Evolutionary conservation across 2,113 vertebrate genomes (phyloP).

Genomic region (Phoenicopterus ruber): DNA sequence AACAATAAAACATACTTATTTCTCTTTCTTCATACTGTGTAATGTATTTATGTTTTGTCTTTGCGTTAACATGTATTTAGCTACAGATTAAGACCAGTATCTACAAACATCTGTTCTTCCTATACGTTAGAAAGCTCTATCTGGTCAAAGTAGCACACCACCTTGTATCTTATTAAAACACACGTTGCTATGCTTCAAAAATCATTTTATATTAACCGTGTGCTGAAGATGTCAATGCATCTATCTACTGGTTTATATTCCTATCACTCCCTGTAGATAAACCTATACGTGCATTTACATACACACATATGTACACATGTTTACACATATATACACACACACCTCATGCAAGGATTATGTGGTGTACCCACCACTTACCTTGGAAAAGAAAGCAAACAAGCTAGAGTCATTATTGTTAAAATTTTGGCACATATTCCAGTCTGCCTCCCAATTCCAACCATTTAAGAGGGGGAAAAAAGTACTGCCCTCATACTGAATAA

Average conservation of each 20-base stretch:
- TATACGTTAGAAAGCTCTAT: not conserved
- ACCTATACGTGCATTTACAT: not conserved
- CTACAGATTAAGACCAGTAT: not conserved
- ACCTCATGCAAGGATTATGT: not conserved
- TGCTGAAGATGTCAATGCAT: not conserved
- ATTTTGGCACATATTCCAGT: not conserved
- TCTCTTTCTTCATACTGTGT: not conserved
- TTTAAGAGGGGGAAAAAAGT: no score
- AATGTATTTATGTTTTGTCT: not conserved
- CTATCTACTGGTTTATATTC: not conserved
- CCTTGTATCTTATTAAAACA: not conserved
- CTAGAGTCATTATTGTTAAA: not conserved
- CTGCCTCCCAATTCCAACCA: not conserved
- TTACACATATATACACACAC: fast-evolving
- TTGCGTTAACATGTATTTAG: not conserved
- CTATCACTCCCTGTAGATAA: not conserved
- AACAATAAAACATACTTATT: not conserved
- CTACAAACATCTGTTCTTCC: not conserved
- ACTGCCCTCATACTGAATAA: not conserved
- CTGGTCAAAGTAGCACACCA: not conserved
- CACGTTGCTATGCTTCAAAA: not conserved
- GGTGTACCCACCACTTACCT: not conserved
- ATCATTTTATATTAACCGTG: not conserved
- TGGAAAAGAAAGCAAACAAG: not conserved
- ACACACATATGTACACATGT: no score